Base-by-base conservation (phyloP, 35 echinoderm and acorn worm genomes). In the Anneissia japonica region DNA sequence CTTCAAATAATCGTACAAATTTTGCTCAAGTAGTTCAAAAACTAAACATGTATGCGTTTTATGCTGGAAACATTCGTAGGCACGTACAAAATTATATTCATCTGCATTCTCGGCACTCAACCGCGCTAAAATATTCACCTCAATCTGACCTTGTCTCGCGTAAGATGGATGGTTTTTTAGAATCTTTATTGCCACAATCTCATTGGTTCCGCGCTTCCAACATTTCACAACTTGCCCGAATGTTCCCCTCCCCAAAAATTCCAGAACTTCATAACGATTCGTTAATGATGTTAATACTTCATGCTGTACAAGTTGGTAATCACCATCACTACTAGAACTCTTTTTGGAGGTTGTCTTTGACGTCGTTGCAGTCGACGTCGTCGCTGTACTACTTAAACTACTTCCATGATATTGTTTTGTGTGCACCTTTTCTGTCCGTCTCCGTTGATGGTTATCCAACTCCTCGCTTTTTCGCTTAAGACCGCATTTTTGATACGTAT, bases 191-290 rank as follows among this genome's bases (percentile, higher is more conserved):
- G 96, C 96, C 7, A 99, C 96, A 26, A 99, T 99, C 80, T 99
- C 96, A 45, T 99, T 99, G 5, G 96, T 99, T n/a, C 96, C 96
- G 26, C 96, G 91, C 75, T 99, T 99, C 96, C 96, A 99, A 82
- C 96, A 99, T 82, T 99, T 99, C 36, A 99, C 96, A 13, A 99
- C 96, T 81, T 99, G 96, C 21, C 96, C 96, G 32, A 99, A 99
- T 51, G 96, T 99, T 37, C 96, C 96, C 72, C 96, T 77, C 29
- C 96, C 96, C 0, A 99, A 84, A 81, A 99, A 99, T 64, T 99
- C 96, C 19, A 99, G 72, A 29, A 99, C 96, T 74, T 99, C 96
- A 82, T 99, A 99, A 56, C 96, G 90, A 84, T 99, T 99, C 16
- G 96, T 99, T 55, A 94, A 87, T 30, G 96, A 99, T 30, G 89